phyloP scores from a whole-genome alignment of 2,888 invertebrate genomes.

The Asteroscopus sphinx region DNA sequence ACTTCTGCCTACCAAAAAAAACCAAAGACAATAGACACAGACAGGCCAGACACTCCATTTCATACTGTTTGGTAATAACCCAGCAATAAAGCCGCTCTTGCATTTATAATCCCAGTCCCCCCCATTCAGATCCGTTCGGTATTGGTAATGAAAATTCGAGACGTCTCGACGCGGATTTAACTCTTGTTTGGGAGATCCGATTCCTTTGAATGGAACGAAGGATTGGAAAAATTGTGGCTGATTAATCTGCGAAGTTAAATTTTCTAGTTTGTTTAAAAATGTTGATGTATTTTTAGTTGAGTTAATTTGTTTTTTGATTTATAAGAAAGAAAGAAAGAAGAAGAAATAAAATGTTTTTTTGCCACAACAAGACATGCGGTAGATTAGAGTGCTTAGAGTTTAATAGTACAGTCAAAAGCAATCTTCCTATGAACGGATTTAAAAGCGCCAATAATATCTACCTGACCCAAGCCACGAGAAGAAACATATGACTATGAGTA shows the following conservation, averaged over 20 bases:
- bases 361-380: too few species aligned
- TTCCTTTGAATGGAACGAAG: conserved; percentile 38
- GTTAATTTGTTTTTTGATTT: background rate
- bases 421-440: too few species aligned
- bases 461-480: too few species aligned
- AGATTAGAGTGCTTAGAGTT: too few species aligned
- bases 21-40: conserved; percentile 43
- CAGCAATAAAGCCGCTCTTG: conserved; percentile 62
- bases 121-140: conserved; percentile 34
- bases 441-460: too few species aligned
- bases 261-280: conserved; percentile 7
- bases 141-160: conserved; percentile 67
- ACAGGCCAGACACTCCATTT: conserved; percentile 46
- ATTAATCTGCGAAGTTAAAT: conserved; percentile 37
- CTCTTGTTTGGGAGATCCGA: conserved; percentile 67
- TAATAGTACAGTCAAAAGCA: too few species aligned
- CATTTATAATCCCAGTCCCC: conserved; percentile 72
- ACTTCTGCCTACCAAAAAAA: conserved; percentile 19
- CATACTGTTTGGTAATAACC: conserved; percentile 54
- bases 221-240: conserved; percentile 44
- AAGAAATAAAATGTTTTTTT: too few species aligned
- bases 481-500: too few species aligned
- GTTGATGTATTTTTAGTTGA: background rate
- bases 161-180: conserved; percentile 73
- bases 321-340: too few species aligned